These are phyloP conservation scores for Ophraella communa DNA, from an alignment of 2,888 invertebrate species.

Conservation along the genomic window DNA sequence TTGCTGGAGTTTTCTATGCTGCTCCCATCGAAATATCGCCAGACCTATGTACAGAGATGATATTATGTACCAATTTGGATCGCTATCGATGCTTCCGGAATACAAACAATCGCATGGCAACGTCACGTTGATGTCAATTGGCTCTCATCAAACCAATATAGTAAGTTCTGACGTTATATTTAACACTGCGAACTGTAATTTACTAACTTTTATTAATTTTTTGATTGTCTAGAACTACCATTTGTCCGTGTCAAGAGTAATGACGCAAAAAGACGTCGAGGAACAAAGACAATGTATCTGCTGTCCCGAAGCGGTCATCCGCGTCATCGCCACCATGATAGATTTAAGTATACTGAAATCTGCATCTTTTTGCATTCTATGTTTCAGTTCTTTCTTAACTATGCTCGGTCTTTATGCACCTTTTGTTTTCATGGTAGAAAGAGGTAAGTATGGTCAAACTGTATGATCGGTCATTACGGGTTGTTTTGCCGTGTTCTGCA, in stretches of 20 bases:
- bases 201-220: too few relatives aligned
- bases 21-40: conserved; percentile 22
- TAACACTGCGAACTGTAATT: too few relatives aligned
- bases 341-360: conserved; percentile 41
- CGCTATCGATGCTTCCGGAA: conserved; percentile 39
- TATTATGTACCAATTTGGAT: conserved; percentile 68
- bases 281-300: conserved; percentile 59
- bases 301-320: conserved; percentile 50
- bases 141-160: conserved; percentile 15
- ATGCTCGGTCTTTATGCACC: conserved; percentile 82
- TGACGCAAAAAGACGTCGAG: conserved; percentile 58
- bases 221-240: conserved; percentile 61
- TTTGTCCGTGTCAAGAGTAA: conserved; percentile 65
- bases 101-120: conserved; percentile 25
- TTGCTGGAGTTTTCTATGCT: conserved; percentile 5
- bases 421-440: conserved; percentile 69
- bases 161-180: conserved; percentile 18
- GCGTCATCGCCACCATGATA: conserved; percentile 54
- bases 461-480: too few relatives aligned
- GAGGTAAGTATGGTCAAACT: too few relatives aligned
- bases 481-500: too few relatives aligned
- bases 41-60: conserved; percentile 73
- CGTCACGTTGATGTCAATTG: neutral
- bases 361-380: conserved; percentile 52
- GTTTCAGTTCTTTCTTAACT: conserved; percentile 68